phyloP scores from a whole-genome alignment of 30 jellyfish, hydroid and myxozoan genomes.

The Sanderia malayensis region DNA sequence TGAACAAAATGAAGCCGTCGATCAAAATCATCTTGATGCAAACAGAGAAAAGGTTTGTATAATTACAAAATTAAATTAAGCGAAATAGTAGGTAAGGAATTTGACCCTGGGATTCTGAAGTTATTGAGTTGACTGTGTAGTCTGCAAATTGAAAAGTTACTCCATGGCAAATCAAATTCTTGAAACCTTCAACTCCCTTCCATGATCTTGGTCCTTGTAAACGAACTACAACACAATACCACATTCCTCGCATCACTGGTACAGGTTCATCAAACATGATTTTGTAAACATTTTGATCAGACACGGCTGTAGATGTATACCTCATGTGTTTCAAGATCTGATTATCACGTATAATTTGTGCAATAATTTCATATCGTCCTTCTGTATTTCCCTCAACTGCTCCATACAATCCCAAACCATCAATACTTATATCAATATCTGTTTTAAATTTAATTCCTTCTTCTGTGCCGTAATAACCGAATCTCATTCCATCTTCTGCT shows the following conservation, averaged over 20 bases:
- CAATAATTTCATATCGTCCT: conserved; percentile 62
- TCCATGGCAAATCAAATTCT: conserved; percentile 56
- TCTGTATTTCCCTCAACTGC: conserved; percentile 73
- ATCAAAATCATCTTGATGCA: conserved; percentile 7
- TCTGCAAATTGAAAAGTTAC: conserved; percentile 65
- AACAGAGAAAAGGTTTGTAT: conserved; percentile 36
- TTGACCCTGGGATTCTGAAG: conserved; percentile 69
- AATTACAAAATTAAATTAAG: conserved; percentile 12
- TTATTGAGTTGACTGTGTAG: conserved; percentile 63
- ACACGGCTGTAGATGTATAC: conserved; percentile 56
- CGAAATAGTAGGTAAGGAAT: conserved; percentile 57
- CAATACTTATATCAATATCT: conserved; percentile 61
- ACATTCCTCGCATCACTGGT: conserved; percentile 66
- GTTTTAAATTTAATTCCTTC: conserved; percentile 69
- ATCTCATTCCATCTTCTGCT: conserved; percentile 78
- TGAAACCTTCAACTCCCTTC: conserved; percentile 68
- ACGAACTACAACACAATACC: conserved; percentile 74
- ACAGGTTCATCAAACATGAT: conserved; percentile 75
- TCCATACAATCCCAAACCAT: conserved; percentile 69
- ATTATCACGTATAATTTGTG: conserved; percentile 61
- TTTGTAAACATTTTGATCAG: conserved; percentile 52
- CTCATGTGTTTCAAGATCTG: conserved; percentile 68
- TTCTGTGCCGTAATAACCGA: conserved; percentile 74
- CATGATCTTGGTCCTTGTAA: conserved; percentile 76
- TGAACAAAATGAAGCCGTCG: conserved; percentile 2